Conservation (phyloP, 2,888 invertebrate genomes). For the Cataglyphis rosenhaueri region DNA sequence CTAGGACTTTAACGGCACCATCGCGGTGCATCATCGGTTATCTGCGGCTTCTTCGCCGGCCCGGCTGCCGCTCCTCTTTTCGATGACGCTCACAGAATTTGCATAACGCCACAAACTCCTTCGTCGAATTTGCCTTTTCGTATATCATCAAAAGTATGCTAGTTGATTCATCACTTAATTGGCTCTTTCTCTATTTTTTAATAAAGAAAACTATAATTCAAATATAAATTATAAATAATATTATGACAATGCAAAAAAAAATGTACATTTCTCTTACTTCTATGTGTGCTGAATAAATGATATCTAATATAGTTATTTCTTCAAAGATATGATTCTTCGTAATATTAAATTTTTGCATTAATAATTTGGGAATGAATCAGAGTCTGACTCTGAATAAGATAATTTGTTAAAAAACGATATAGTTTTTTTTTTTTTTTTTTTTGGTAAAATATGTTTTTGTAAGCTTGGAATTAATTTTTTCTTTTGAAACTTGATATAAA, state of each 20-base stretch:
- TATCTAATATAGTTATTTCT: not conserved
- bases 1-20: slow-evolving; percentile 64
- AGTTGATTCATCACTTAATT: slow-evolving; percentile 31
- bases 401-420: not conserved
- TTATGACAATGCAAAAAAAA: not conserved
- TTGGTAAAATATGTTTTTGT: not conserved
- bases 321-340: not conserved
- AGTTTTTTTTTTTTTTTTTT: not conserved
- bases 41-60: slow-evolving; percentile 34
- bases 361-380: too few species aligned
- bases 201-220: not conserved
- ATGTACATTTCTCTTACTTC: not conserved
- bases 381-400: not conserved
- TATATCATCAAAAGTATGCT: slow-evolving; percentile 1
- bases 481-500: not conserved
- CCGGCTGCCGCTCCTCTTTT: slow-evolving; percentile 51
- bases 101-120: slow-evolving; percentile 59
- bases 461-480: not conserved
- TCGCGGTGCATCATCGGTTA: slow-evolving; percentile 29
- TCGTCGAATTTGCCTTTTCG: not conserved
- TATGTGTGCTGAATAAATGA: not conserved
- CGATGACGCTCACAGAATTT: slow-evolving; percentile 45
- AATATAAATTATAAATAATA: not conserved
- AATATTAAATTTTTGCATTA: not conserved
- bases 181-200: not conserved